phyloP scores from a whole-genome alignment of 2,113 vertebrate genomes.

The Sylvietta virens region DNA sequence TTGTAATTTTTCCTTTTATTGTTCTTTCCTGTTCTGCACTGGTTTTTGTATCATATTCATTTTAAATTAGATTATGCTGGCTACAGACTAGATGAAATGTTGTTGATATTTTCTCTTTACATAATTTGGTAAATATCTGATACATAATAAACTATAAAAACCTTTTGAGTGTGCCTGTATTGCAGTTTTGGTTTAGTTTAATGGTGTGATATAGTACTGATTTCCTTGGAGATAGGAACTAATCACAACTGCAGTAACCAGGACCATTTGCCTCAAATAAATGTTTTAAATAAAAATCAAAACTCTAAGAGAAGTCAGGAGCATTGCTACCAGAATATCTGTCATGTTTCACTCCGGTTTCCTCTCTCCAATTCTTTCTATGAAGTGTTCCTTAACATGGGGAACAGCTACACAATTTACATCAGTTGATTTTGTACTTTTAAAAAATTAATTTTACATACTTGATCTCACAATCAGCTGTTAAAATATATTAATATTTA shows the following conservation, averaged over 20 bases:
- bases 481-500: background rate
- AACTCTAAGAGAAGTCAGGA: background rate
- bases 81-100: background rate
- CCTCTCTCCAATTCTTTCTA: background rate
- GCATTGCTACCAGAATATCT: background rate
- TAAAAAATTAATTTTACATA: background rate
- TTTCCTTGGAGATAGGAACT: background rate
- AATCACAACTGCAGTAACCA: background rate
- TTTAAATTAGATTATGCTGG: conserved; percentile 10
- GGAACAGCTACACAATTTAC: background rate
- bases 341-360: background rate
- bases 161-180: background rate
- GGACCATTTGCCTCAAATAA: background rate
- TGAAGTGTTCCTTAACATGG: background rate
- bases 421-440: background rate
- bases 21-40: background rate
- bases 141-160: background rate
- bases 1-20: background rate
- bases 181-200: background rate
- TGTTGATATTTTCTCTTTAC: background rate
- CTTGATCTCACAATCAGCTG: background rate
- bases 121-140: background rate
- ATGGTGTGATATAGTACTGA: background rate
- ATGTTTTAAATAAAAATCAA: background rate
- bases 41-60: background rate